Evolutionary conservation across 1,140 invertebrate species (phyloP).

Genomic region (Tetramorium alpestre): DNA sequence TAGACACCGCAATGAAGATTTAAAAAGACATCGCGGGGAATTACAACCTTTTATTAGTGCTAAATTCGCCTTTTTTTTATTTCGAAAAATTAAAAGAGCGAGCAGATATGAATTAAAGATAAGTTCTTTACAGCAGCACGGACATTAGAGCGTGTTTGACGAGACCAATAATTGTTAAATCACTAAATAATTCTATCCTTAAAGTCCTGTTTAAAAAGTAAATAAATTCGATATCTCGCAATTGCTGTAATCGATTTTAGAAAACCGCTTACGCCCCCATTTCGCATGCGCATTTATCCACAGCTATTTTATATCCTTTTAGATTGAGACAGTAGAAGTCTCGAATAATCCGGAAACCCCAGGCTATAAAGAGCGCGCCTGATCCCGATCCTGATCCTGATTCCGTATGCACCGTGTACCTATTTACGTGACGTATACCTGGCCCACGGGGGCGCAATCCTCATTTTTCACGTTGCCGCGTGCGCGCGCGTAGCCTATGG

Average conservation of each 20-base stretch:
- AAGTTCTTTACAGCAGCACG: too few species aligned
- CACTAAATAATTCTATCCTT: not conserved
- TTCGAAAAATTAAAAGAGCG: not conserved
- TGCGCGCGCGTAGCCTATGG: slow-evolving; percentile 40
- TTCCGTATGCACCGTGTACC: slow-evolving; percentile 57
- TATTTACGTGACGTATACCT: slow-evolving; percentile 61
- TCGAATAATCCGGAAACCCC: slow-evolving; percentile 37
- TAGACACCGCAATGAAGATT: not conserved
- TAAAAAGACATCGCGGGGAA: not conserved
- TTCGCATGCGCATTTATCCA: not conserved
- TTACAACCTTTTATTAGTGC: not conserved
- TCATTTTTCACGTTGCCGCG: slow-evolving; percentile 56
- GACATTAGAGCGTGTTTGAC: not conserved
- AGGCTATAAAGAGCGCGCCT: slow-evolving; percentile 50
- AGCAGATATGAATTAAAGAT: too few species aligned
- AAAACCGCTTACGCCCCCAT: not conserved
- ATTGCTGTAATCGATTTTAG: not conserved
- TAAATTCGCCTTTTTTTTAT: not conserved
- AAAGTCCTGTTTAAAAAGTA: not conserved
- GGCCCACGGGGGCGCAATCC: slow-evolving; percentile 39
- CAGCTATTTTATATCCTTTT: slow-evolving; percentile 6
- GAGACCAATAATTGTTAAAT: not conserved
- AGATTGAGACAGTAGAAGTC: slow-evolving; percentile 42
- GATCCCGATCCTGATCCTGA: slow-evolving; percentile 55
- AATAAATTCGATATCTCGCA: not conserved